Conservation (phyloP, 2,113 vertebrate genomes). For the Lepus americanus region DNA sequence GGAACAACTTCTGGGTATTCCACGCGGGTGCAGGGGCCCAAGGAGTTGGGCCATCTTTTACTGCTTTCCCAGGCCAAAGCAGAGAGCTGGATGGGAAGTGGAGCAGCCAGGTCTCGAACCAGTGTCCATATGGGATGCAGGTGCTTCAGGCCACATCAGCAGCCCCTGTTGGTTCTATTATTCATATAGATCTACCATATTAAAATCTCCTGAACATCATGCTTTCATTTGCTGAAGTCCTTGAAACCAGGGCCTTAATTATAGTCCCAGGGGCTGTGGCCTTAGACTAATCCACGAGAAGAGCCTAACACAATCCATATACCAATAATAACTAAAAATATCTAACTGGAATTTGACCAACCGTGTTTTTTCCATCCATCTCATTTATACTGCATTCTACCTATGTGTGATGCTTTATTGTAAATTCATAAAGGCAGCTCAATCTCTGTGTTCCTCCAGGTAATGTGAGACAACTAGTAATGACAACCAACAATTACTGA, state of each 20-base stretch:
- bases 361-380: background rate
- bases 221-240: background rate
- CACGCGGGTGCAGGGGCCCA: too few relatives aligned
- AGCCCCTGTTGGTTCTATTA: background rate
- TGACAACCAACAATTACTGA: background rate
- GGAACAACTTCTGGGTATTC: too few relatives aligned
- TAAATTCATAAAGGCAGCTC: background rate
- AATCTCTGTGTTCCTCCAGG: background rate
- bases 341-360: background rate
- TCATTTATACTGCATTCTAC: background rate
- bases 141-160: too few relatives aligned
- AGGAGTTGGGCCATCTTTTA: too few relatives aligned
- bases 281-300: background rate
- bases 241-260: background rate
- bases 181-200: background rate
- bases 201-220: conserved; percentile 2
- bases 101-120: too few relatives aligned
- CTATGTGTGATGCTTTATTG: background rate
- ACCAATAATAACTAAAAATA: background rate
- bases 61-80: too few relatives aligned
- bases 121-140: too few relatives aligned
- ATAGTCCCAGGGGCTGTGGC: background rate
- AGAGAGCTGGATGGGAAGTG: too few relatives aligned
- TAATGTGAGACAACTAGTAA: background rate
- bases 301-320: background rate